Evolutionary conservation across 2,888 invertebrate species (phyloP).

Genomic region (Scaptomyza tumidula): DNA sequence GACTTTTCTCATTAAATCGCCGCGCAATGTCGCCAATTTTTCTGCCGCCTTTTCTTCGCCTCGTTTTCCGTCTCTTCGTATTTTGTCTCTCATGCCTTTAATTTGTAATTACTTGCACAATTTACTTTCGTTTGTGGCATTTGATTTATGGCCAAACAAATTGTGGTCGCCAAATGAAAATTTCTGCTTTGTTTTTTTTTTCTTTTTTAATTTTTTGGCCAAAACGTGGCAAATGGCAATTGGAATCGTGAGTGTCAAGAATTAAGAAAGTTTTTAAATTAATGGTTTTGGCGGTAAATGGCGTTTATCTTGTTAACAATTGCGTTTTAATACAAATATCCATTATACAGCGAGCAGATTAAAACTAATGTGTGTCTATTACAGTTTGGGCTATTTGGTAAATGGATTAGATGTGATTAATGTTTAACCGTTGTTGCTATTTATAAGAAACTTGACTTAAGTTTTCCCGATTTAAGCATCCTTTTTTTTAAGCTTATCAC

Average conservation of each 20-base stretch:
- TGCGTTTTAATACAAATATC: constrained; percentile 6
- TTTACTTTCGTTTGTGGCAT: constrained; percentile 72
- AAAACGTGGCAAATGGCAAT: constrained; percentile 63
- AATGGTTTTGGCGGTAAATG: constrained; percentile 17
- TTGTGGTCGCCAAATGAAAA: constrained; percentile 56
- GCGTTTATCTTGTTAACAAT: constrained; percentile 4
- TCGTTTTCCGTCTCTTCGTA: constrained; percentile 1
- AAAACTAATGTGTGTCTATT: not conserved
- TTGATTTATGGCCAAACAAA: constrained; percentile 70
- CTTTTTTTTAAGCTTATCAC: not conserved
- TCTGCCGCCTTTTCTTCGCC: constrained; percentile 11
- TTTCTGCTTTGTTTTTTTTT: not conserved
- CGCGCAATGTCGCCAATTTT: constrained; percentile 68
- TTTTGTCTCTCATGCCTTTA: constrained; percentile 51
- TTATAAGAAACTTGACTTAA: too few relatives aligned
- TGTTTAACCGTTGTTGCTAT: too few relatives aligned
- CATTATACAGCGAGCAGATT: not conserved
- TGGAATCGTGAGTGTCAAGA: constrained; percentile 71
- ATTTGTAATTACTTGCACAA: constrained; percentile 74
- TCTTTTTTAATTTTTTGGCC: constrained; percentile 12
- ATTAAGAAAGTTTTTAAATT: constrained; percentile 42
- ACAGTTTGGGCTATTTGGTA: not conserved
- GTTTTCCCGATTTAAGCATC: too few relatives aligned
- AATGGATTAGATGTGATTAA: not conserved
- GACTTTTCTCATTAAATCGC: constrained; percentile 76